Base-by-base conservation (phyloP, 1,140 invertebrate genomes). In the Branchinecta lynchi region DNA sequence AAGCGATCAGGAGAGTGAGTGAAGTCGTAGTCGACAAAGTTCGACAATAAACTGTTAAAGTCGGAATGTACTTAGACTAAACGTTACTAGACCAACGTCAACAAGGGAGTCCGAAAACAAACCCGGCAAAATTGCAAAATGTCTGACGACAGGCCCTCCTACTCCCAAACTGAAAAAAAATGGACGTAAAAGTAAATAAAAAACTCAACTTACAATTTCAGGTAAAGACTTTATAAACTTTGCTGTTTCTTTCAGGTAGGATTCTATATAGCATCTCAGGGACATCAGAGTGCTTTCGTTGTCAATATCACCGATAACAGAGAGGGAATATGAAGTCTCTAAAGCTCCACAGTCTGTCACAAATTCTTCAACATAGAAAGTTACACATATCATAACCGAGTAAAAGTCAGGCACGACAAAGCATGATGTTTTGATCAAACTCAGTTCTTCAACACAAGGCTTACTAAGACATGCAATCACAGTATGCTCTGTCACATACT, bases 371-470 rank as follows among this genome's bases (percentile, higher is more conserved):
- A 60, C 51, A 60, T 60, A 60, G 17, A 60, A 60, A 15, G 51
- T 60, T 6, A 20, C 12, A 60, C 51, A 60, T 1, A 60, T 60
- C 51, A 60, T 60, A 60, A 60, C 51, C 1, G 51, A 60, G 17
- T 60, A 60, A 60, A 60, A 60, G 17, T 60, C 51, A 60, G 51
- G 51, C 12, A 60, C 51, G 17, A 60, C 51, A 60, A 60, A 60
- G 51, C 17, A 60, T 15, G 51, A 60, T 60, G 51, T 15, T 60
- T 60, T 60, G 17, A 60, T 60, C 12, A 60, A 20, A 60, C 17
- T 6, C 51, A 60, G 17, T 20, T 60, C 51, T 20, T 2, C 6
- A 60, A 60, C 17, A 60, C 51, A 12, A 3, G 51, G 51, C 17
- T 60, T 60, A 60, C 51, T 60, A 6, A 60, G 51, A 20, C 51